Evolutionary conservation across 2,888 invertebrate genomes (phyloP), one percentile per base, ranked within the genome.

Genomic region (Agonopterix subpropinquella): DNA sequence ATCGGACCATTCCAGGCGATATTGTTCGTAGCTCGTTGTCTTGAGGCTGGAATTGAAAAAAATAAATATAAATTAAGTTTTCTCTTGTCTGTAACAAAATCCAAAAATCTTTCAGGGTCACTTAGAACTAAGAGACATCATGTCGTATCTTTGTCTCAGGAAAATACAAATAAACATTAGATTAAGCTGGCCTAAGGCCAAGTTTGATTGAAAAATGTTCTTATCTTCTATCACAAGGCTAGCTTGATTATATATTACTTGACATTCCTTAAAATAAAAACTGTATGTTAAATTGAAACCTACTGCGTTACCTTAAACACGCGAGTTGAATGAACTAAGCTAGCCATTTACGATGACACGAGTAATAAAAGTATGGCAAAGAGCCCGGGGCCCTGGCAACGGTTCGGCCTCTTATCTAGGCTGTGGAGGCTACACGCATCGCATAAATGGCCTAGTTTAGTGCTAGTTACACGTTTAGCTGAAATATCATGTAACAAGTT

Each of bases 11-110:
- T 10, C 68, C 73, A 8, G 79, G 72, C 5, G 80, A 71, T 10
- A 67, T 63, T 1, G 80, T 79, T 43, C 80, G 68, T 13, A 60
- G 61, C 35, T 86, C 87, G 45, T 62, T 63, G 48, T 84, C 85
- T 57, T 79, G 77, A 41, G 58, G 58, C 80, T 85, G 80, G 53
- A 82, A 83, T 11, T 10, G n/a, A 10, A 39, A 39, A 4, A n/a
- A 4, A 28, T 28, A 39, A 5, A 39, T n/a, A 39, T 39, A 9
- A 4, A n/a, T 9, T 9, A 39, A 4, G n/a, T 10, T 39, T 39
- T 39, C 4, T 39, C n/a, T 10, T 39, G n/a, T 10, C 7, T 9
- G 28, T 28, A 28, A 28, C 28, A 28, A 28, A 28, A 28, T 1
- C 28, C 28, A 28, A 28, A 28, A 28, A 28, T 5, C 28, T 28